A percentile compares a stretch with the other conserved stretches of the same genome.
phyloP scores from a whole-genome alignment of 2,113 vertebrate genomes.

The Nyctereutes procyonoides region DNA sequence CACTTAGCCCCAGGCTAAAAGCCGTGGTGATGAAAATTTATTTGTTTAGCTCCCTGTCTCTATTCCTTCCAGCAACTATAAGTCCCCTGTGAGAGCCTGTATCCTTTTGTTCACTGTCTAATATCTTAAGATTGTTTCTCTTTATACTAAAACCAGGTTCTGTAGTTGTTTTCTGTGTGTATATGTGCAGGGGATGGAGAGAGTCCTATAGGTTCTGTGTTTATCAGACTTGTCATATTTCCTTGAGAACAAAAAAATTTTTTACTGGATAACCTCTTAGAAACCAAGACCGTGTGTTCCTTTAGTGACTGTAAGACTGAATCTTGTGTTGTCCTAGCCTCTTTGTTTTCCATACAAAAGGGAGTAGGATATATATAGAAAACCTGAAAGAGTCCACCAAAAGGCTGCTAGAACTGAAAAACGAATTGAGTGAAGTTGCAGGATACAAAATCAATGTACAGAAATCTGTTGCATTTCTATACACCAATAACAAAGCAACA shows the following conservation, averaged over 20 bases:
- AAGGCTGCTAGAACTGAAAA: neutral
- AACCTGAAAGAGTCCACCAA: neutral
- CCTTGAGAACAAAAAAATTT: neutral
- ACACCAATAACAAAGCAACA: neutral
- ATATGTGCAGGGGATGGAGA: neutral
- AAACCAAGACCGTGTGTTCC: neutral
- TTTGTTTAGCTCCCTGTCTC: neutral
- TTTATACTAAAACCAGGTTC: slow-evolving; percentile 21
- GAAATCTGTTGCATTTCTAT: neutral
- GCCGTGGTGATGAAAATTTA: neutral
- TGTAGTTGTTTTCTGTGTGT: neutral
- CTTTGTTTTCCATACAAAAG: slow-evolving; percentile 26
- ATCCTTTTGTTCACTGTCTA: neutral
- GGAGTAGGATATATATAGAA: neutral
- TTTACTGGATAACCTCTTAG: slow-evolving; percentile 29
- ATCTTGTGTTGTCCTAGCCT: neutral
- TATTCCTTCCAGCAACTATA: neutral
- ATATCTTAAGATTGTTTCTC: slow-evolving; percentile 46
- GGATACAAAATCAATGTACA: neutral
- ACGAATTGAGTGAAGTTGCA: neutral
- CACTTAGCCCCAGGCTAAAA: neutral
- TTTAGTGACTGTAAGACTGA: slow-evolving; percentile 21
- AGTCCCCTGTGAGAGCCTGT: neutral
- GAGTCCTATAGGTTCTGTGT: neutral
- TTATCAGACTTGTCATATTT: slow-evolving; percentile 42